These are phyloP conservation scores for Acleris literana DNA, from an alignment of 2,888 invertebrate genomes.

Conservation along the genomic window DNA sequence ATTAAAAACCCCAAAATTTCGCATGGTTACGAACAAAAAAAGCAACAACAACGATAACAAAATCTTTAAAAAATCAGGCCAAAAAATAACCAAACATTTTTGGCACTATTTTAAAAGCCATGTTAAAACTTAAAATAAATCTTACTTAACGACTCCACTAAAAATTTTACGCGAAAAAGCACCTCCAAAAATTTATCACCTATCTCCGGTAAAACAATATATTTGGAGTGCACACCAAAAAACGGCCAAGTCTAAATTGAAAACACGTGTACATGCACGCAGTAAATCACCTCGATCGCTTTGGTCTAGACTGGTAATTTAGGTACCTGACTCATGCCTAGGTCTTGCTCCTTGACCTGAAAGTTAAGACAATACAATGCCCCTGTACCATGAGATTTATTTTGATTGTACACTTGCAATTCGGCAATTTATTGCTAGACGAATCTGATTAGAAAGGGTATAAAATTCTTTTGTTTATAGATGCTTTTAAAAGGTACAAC, in stretches of 20 bases:
- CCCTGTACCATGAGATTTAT: constrained; percentile 22
- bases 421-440: constrained; percentile 21
- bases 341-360: constrained; percentile 21
- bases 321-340: constrained; percentile 36
- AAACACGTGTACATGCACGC: constrained; percentile 34
- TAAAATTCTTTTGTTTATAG: not conserved
- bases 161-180: constrained; percentile 22
- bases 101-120: not conserved
- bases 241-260: constrained; percentile 36
- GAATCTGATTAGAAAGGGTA: not conserved
- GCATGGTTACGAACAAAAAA: too few relatives aligned
- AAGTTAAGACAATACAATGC: constrained; percentile 8
- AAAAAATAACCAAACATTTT: too few relatives aligned
- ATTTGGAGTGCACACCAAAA: constrained; percentile 32
- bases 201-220: constrained; percentile 30
- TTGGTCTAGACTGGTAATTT: constrained; percentile 34
- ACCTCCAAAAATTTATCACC: constrained; percentile 35
- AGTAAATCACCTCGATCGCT: constrained; percentile 30
- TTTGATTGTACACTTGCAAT: constrained; percentile 25
- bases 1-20: too few relatives aligned
- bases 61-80: too few relatives aligned
- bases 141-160: constrained; percentile 23
- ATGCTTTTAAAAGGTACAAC: too few relatives aligned
- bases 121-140: constrained; percentile 22
- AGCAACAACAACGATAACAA: too few relatives aligned